Conservation (phyloP, 2,888 invertebrate species). For the Cacoxenus indagator region DNA sequence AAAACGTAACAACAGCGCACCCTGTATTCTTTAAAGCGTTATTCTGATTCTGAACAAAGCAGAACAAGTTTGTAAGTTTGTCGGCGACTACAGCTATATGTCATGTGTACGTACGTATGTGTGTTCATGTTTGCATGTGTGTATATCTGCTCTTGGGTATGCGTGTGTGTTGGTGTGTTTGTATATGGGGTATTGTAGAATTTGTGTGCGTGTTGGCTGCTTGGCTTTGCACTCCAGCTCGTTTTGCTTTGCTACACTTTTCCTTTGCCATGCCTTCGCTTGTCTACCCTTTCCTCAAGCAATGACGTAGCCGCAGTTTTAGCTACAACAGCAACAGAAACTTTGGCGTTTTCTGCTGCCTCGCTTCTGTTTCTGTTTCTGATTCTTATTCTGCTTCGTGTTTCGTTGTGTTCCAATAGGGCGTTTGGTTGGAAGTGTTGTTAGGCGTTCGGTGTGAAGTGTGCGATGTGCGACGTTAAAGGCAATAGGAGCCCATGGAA, state of each 20-base stretch:
- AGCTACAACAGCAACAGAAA: slow-evolving; percentile 29
- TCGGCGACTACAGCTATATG: slow-evolving; percentile 25
- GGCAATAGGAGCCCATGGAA: slow-evolving; percentile 32
- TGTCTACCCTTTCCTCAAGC: slow-evolving; percentile 43
- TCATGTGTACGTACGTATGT: slow-evolving; percentile 27
- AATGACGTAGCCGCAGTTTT: slow-evolving; percentile 59
- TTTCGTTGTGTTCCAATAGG: slow-evolving; percentile 33
- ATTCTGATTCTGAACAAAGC: slow-evolving; percentile 33
- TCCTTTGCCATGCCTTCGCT: not conserved
- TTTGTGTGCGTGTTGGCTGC: slow-evolving; percentile 43
- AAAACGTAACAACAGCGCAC: slow-evolving; percentile 12
- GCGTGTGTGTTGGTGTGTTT: slow-evolving; percentile 27
- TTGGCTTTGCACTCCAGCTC: not conserved
- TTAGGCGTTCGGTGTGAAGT: slow-evolving; percentile 18
- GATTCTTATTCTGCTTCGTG: slow-evolving; percentile 19
- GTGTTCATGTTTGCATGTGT: slow-evolving; percentile 31
- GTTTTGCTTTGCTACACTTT: not conserved
- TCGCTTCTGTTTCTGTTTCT: slow-evolving; percentile 8
- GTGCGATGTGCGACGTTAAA: slow-evolving; percentile 27
- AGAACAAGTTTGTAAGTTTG: slow-evolving; percentile 13
- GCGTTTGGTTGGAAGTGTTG: slow-evolving; percentile 31
- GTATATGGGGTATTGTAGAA: slow-evolving; percentile 57
- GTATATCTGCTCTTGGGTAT: slow-evolving; percentile 32
- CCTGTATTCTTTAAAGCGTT: slow-evolving; percentile 50
- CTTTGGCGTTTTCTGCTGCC: slow-evolving; percentile 29